Evolutionary conservation across 2,797 vertebrate species (phyloP), one percentile per base, ranked within the genome.

Genomic region (Catharus ustulatus): DNA sequence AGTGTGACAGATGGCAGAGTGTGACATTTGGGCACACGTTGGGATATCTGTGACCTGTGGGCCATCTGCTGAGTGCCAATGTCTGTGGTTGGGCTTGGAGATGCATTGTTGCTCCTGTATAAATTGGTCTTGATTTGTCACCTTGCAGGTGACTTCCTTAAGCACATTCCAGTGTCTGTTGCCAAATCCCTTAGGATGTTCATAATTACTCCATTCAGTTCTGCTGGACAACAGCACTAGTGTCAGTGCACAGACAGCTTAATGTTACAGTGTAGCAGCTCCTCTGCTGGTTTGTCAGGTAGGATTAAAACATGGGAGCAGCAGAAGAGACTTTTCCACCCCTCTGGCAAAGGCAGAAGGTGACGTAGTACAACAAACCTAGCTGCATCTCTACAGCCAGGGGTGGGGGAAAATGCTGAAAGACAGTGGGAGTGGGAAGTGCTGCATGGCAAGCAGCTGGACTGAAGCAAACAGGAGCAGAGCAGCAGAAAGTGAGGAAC

Each of bases 1-100:
- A 59, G 36, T 13, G 29, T 74, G 48, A n/a, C 67, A 61, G 48
- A 15, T 32, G 49, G 49, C 84, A 49, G 43, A 43, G 58, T 43
- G 13, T 38, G 54, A 62, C 80, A 42, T 88, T 54, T 8, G 43
- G 74, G 23, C 8, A 3, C 1, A 0, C 3, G 1, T 6, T 1
- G 3, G 45, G 55, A 3, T 57, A 8, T 26, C 6, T 12, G 57
- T 63, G 68, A 83, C 61, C 27, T 18, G 22, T 11, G 57, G 72
- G 81, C 58, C 57, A 63, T 11, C 49, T 84, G 52, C 77, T 68
- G 80, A 75, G 48, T 4, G 0, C 66, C 21, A 30, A 7, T 22
- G 22, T 17, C 57, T 54, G 42, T 1, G 0, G 11, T 38, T 38
- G 4, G 11, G 45, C 59, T 82, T 61, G 38, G 63, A 76, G 58